phyloP scores from a whole-genome alignment of 2,888 invertebrate species.

The Psylliodes chrysocephalus region DNA sequence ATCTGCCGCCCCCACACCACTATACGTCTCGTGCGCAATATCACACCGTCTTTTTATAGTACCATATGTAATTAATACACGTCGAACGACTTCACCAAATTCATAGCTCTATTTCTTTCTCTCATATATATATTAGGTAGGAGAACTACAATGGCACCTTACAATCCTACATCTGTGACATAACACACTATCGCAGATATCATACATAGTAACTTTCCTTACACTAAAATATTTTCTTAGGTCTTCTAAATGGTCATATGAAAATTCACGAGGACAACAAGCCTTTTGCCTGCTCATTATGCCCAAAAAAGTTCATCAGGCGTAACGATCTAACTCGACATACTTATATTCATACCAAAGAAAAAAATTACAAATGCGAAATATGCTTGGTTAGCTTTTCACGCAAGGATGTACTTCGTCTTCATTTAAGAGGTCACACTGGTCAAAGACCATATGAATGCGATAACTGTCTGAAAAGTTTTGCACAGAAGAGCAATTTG shows the following conservation, averaged over 20 bases:
- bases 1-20: too few species aligned
- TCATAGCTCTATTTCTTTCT: too few species aligned
- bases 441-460: slow-evolving; percentile 22
- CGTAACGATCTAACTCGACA: slow-evolving; percentile 20
- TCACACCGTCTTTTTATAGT: too few species aligned
- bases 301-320: slow-evolving; percentile 22
- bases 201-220: too few species aligned
- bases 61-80: too few species aligned
- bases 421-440: slow-evolving; percentile 13
- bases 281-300: slow-evolving; percentile 18
- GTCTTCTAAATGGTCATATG: slow-evolving; percentile 24
- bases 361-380: slow-evolving; percentile 23
- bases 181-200: too few species aligned
- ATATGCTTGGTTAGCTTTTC: slow-evolving; percentile 21
- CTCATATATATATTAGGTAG: too few species aligned
- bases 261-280: slow-evolving; percentile 16
- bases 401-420: slow-evolving; percentile 20
- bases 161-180: too few species aligned
- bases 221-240: too few species aligned
- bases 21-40: too few species aligned
- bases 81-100: too few species aligned
- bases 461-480: slow-evolving; percentile 8
- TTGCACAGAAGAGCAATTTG: slow-evolving; percentile 21
- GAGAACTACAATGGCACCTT: too few species aligned
- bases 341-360: slow-evolving; percentile 20